Base-by-base conservation (phyloP, 92 coral and sea anemone species). In the Nematostella vectensis region DNA sequence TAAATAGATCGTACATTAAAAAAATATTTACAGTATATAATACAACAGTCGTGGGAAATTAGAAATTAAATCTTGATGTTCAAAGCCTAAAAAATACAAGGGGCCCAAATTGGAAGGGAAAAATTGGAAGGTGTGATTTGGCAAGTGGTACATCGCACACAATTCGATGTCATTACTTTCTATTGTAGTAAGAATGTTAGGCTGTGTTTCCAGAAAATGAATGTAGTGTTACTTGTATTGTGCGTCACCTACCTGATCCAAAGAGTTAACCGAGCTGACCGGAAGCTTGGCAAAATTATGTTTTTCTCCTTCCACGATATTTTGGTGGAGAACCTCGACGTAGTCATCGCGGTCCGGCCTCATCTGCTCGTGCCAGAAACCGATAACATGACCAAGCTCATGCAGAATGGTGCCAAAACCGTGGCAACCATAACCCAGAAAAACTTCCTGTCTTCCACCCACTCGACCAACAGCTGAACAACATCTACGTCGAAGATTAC, bases 361-460 rank as follows among this genome's bases (percentile, higher is more conserved):
- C 42, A 80, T 74, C 20, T 83, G 94, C 60, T 83, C 94, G 73
- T 83, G 94, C 94, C 94, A 83, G 30, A 83, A 83, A 20, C 94
- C 94, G 27, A 83, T 40, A 29, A 74, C 21, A 48, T 83, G 94
- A 3, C 94, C 94, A 11, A 83, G 52, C 65, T 83, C 94, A 58
- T 83, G 94, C 0, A 83, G 79, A 28, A 83, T 64, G 42, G 77
- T 74, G 25, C 74, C 75, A 31, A 63, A 63, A 13, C 42, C 16
- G 48, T 67, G 59, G 50, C 94, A 83, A 1, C 94, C 86, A 29
- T 36, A 26, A 3, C 86, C 91, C 0, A 79, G 68, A 31, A 71
- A 57, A 26, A 79, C 18, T 29, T 31, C 9, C 69, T 79, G 94
- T 11, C 51, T 31, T 0, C 94, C 94, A 40, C 86, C 78, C 24